These are phyloP conservation scores for Sebastes variabilis DNA, from an alignment of 2,797 vertebrate genomes.

Conservation along the genomic window DNA sequence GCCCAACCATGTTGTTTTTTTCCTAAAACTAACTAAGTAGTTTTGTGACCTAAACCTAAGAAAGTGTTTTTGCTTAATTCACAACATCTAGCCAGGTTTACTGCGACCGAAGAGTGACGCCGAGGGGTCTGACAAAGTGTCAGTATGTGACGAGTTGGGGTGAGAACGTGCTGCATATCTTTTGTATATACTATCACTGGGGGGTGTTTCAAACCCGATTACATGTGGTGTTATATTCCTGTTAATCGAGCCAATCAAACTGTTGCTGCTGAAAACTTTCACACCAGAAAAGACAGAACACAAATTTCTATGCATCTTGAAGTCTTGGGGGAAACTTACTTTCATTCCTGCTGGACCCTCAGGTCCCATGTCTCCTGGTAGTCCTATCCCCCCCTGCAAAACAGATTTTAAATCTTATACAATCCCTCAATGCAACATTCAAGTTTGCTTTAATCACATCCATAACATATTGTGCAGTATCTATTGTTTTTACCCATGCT, in stretches of 20 bases:
- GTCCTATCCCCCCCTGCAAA: conserved; percentile 84
- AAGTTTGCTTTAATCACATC: neutral
- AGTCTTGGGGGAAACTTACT: conserved; percentile 75
- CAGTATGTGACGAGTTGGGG: too few relatives aligned
- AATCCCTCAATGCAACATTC: neutral
- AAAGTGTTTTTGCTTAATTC: too few relatives aligned
- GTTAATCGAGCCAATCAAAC: neutral
- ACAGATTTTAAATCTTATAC: neutral
- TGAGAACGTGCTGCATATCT: too few relatives aligned
- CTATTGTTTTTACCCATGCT: neutral
- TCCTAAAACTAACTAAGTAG: too few relatives aligned
- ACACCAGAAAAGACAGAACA: neutral
- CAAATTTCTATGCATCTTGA: neutral
- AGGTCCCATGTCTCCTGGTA: conserved; percentile 83
- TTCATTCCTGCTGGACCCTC: conserved; percentile 88
- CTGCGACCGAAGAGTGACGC: too few relatives aligned
- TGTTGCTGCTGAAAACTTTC: neutral
- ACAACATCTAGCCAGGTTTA: too few relatives aligned
- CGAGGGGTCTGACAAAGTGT: too few relatives aligned
- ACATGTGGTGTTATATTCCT: neutral
- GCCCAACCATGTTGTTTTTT: too few relatives aligned
- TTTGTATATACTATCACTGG: too few relatives aligned
- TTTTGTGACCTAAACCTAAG: too few relatives aligned
- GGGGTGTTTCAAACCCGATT: neutral
- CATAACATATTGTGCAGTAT: neutral